These are phyloP conservation scores for rat (Rattus norvegicus) DNA, from an alignment of 2,113 vertebrate genomes.

Conservation along the genomic window GRCr8 NC_086033.1:37450001-37450500, in stretches of 20 bases:
- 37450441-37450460: neutral
- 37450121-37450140: neutral
- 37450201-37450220: neutral
- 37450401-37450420: constrained; percentile 6
- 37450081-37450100: neutral
- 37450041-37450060: neutral
- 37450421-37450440: neutral
- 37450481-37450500: constrained; percentile 34
- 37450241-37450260: neutral
- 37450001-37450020: neutral
- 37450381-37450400: neutral
- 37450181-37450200: neutral
- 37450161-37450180: neutral
- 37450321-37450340: too few relatives aligned
- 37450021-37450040: neutral
- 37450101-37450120: constrained; percentile 20
- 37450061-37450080: neutral
- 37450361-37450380: neutral
- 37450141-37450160: neutral
- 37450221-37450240: too few relatives aligned
- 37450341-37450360: too few relatives aligned
- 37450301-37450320: too few relatives aligned
- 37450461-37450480: neutral
- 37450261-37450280: too few relatives aligned
- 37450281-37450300: too few relatives aligned